phyloP scores from a whole-genome alignment of 2,888 invertebrate genomes.

The Terebella lapidaria region DNA sequence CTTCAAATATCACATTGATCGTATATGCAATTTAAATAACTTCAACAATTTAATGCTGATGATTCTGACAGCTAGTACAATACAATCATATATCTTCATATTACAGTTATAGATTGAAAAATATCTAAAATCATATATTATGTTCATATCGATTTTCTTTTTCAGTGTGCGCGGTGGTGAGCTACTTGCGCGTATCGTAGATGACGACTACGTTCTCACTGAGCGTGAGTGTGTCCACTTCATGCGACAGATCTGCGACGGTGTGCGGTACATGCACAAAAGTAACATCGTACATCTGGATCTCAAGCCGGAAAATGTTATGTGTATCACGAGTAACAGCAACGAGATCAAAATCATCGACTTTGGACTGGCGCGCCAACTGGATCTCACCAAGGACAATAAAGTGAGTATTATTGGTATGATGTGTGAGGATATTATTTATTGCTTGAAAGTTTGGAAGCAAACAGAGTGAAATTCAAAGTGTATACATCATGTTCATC shows the following conservation, averaged over 20 bases:
- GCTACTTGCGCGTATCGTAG: slow-evolving; percentile 95
- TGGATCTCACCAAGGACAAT: slow-evolving; percentile 84
- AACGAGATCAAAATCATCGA: slow-evolving; percentile 97
- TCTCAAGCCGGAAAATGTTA: slow-evolving; percentile 98
- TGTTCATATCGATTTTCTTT: too few species aligned
- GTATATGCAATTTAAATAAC: neutral
- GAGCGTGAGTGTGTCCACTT: slow-evolving; percentile 94
- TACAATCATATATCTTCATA: too few species aligned
- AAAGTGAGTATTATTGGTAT: slow-evolving; percentile 31
- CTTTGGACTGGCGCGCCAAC: slow-evolving; percentile 91
- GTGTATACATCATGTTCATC: too few species aligned
- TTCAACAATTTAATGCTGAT: too few species aligned
- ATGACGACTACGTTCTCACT: slow-evolving; percentile 94
- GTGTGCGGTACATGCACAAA: slow-evolving; percentile 89
- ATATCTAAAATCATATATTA: too few species aligned
- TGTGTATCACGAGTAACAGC: slow-evolving; percentile 89
- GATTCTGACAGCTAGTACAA: too few species aligned
- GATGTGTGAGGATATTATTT: too few species aligned
- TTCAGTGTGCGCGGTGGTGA: slow-evolving; percentile 94
- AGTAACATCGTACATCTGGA: slow-evolving; percentile 94
- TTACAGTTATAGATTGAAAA: too few species aligned
- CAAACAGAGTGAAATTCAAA: too few species aligned
- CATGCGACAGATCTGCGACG: slow-evolving; percentile 96
- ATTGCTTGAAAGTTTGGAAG: too few species aligned
- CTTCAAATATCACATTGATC: neutral